phyloP scores from a whole-genome alignment of 2,888 invertebrate genomes.

The Parelbella ahira region DNA sequence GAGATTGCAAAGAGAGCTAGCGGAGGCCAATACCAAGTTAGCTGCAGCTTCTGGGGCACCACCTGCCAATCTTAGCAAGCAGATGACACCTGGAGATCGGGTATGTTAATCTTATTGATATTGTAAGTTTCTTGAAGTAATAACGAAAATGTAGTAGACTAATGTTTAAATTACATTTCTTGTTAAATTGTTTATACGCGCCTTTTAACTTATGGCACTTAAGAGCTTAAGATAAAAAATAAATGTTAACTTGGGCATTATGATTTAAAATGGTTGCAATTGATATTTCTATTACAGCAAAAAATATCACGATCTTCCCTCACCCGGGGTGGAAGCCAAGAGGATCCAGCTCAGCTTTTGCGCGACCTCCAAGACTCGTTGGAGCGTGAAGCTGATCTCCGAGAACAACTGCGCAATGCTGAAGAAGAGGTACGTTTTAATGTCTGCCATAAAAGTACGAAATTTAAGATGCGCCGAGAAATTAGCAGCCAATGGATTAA shows the following conservation, averaged over 20 bases:
- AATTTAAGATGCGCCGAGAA: too few species aligned
- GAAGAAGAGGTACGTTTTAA: slow-evolving; percentile 89
- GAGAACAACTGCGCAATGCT: slow-evolving; percentile 94
- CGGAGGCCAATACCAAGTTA: slow-evolving; percentile 83
- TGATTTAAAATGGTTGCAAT: too few species aligned
- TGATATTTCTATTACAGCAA: slow-evolving; percentile 48
- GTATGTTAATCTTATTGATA: slow-evolving; percentile 58
- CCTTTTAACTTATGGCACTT: too few species aligned
- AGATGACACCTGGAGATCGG: slow-evolving; percentile 79
- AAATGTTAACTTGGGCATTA: too few species aligned
- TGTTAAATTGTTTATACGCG: too few species aligned
- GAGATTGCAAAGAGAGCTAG: slow-evolving; percentile 85
- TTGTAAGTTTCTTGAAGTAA: too few species aligned
- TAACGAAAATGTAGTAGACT: too few species aligned
- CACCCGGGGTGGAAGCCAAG: slow-evolving; percentile 89
- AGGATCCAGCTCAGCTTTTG: slow-evolving; percentile 89
- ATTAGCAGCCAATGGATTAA: too few species aligned
- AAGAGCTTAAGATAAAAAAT: too few species aligned
- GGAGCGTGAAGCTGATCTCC: slow-evolving; percentile 95
- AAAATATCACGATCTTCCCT: slow-evolving; percentile 87
- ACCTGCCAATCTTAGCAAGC: slow-evolving; percentile 78
- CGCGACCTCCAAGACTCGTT: slow-evolving; percentile 94
- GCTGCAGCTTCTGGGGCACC: slow-evolving; percentile 57
- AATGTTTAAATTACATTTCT: too few species aligned
- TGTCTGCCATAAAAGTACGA: too few species aligned